Conservation (phyloP, 2,888 invertebrate species). For the Venusia cambrica region DNA sequence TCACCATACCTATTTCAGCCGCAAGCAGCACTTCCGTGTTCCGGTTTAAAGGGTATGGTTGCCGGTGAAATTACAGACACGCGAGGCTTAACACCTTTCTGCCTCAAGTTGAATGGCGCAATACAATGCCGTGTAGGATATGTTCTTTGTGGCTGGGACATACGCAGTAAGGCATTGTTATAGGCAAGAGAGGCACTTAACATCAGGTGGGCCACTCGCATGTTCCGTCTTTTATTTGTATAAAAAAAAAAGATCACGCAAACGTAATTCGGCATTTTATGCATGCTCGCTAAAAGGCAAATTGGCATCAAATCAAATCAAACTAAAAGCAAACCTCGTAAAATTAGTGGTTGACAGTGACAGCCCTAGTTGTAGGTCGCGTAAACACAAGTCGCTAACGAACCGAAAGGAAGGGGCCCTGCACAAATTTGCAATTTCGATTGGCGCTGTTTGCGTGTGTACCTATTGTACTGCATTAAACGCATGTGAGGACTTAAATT, state of each 20-base stretch:
- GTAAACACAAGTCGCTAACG: conserved; percentile 80
- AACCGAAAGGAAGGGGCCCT: conserved; percentile 74
- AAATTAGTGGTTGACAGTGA: conserved; percentile 68
- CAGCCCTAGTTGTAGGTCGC: conserved; percentile 70
- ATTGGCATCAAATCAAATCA: conserved; percentile 40
- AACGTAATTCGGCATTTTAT: conserved; percentile 13
- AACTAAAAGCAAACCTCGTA: conserved; percentile 58
- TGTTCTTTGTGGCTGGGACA: too few relatives aligned
- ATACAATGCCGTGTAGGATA: too few relatives aligned
- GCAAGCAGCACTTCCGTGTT: too few relatives aligned
- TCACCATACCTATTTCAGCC: too few relatives aligned
- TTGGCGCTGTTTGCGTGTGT: conserved; percentile 64
- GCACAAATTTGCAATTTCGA: conserved; percentile 81
- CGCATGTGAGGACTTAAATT: conserved; percentile 11
- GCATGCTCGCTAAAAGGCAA: conserved; percentile 25
- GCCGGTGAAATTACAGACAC: too few relatives aligned
- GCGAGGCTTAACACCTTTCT: too few relatives aligned
- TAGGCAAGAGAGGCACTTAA: too few relatives aligned
- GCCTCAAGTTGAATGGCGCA: too few relatives aligned
- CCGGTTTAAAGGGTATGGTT: too few relatives aligned
- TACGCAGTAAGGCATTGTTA: too few relatives aligned
- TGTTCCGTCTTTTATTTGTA: too few relatives aligned
- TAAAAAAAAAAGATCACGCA: neutral
- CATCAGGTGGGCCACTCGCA: too few relatives aligned
- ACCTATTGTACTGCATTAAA: conserved; percentile 31